Percentiles rank a stretch among this genome's conserved stretches.
These are phyloP conservation scores for Dreissena polymorpha DNA, from an alignment of 1,140 invertebrate species.

Conservation along the genomic window DNA sequence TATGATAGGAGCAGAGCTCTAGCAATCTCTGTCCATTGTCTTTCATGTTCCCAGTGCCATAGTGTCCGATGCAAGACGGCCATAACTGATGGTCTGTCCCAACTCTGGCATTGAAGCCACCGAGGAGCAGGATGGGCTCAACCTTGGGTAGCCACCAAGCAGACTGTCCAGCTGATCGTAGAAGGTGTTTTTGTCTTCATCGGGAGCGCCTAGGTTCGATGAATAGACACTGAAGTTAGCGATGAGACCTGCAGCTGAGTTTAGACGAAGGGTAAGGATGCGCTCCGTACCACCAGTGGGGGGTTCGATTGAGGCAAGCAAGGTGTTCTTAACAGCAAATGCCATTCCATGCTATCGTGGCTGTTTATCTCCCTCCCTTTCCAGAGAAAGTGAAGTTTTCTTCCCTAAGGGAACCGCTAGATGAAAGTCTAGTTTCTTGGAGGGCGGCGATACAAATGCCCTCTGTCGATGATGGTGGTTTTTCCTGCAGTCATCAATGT, in stretches of 20 bases:
- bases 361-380: constrained; percentile 26
- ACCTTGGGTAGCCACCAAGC: constrained; percentile 19
- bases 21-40: constrained; percentile 59
- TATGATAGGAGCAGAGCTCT: constrained; percentile 49
- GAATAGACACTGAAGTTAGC: constrained; percentile 43
- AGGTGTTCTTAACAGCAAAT: constrained; percentile 29
- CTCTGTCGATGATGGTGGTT: constrained; percentile 52
- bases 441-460: constrained; percentile 45
- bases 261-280: constrained; percentile 40
- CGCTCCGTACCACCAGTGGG: constrained; percentile 30
- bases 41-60: constrained; percentile 52
- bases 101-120: constrained; percentile 59
- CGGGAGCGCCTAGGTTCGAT: neutral
- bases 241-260: neutral
- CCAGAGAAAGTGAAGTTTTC: constrained; percentile 56
- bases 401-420: constrained; percentile 5
- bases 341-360: constrained; percentile 25
- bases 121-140: constrained; percentile 41
- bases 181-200: constrained; percentile 57
- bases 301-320: constrained; percentile 28
- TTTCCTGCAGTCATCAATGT: constrained; percentile 41
- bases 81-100: constrained; percentile 41
- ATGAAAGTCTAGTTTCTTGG: constrained; percentile 47
- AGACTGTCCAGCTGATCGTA: constrained; percentile 22
- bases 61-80: constrained; percentile 33